A percentile compares a stretch with the other conserved stretches of the same genome.
phyloP scores from a whole-genome alignment of 2,888 invertebrate genomes.

The Mesochorus sp. region DNA sequence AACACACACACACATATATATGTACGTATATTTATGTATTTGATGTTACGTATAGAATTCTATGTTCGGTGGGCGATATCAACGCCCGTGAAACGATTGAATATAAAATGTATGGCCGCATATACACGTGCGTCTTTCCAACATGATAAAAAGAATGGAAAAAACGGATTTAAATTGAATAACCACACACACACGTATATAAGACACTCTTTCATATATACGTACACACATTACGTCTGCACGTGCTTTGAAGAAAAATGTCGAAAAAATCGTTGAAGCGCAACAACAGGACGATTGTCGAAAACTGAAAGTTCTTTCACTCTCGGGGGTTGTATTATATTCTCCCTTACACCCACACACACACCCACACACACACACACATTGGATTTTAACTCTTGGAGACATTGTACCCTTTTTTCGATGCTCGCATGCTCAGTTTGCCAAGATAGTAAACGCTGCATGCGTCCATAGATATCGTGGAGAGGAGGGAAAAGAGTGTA shows the following conservation, averaged over 20 bases:
- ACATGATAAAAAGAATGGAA: slow-evolving; percentile 9
- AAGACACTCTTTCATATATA: background rate
- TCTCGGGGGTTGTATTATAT: background rate
- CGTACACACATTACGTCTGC: background rate
- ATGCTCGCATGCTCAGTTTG: background rate
- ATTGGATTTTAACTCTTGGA: slow-evolving; percentile 10
- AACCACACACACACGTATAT: background rate
- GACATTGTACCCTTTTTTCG: background rate
- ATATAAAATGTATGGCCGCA: slow-evolving; percentile 41
- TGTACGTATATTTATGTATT: background rate
- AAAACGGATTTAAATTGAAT: slow-evolving; percentile 40
- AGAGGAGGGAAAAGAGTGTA: too few species aligned
- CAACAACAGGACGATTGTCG: slow-evolving; percentile 21
- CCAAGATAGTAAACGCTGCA: slow-evolving; percentile 7
- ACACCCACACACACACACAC: too few species aligned
- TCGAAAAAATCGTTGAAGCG: slow-evolving; percentile 6
- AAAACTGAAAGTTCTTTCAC: slow-evolving; percentile 32
- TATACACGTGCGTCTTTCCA: background rate
- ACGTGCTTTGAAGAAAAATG: background rate
- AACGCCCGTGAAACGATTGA: slow-evolving; percentile 41
- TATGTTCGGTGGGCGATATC: background rate
- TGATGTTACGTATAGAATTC: too few species aligned
- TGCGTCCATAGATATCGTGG: background rate
- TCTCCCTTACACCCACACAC: background rate
- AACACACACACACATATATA: background rate